Percentiles rank a stretch among this genome's conserved stretches.
Conservation (phyloP, 2,888 invertebrate species). For the Acanthacorydalis orientalis region DNA sequence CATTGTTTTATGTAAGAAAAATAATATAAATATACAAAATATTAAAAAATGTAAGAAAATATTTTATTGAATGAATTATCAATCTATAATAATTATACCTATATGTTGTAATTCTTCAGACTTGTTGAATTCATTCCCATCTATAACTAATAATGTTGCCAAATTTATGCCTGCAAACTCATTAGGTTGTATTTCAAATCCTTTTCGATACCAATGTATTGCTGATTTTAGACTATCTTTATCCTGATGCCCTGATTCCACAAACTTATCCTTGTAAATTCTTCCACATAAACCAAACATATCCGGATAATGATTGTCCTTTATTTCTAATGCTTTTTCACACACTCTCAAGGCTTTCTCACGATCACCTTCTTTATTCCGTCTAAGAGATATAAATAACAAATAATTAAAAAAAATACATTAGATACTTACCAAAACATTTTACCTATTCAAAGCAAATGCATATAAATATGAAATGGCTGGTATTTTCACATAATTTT, state of each 20-base stretch:
- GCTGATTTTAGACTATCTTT: constrained; percentile 76
- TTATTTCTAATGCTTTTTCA: constrained; percentile 75
- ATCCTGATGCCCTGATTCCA: constrained; percentile 86
- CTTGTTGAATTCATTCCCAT: constrained; percentile 86
- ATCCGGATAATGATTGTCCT: constrained; percentile 92
- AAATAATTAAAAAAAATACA: constrained; percentile 1
- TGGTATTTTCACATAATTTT: constrained; percentile 75
- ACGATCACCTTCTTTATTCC: constrained; percentile 86
- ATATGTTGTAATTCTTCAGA: constrained; percentile 84
- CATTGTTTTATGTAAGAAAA: too few relatives aligned
- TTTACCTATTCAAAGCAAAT: constrained; percentile 85
- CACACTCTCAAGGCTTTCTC: constrained; percentile 88
- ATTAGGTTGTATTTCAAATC: constrained; percentile 95
- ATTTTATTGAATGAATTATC: background rate
- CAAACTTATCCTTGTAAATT: constrained; percentile 94
- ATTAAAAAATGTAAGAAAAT: background rate
- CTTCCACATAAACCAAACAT: constrained; percentile 95
- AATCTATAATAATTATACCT: constrained; percentile 30
- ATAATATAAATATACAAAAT: too few relatives aligned
- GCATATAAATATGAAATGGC: constrained; percentile 89
- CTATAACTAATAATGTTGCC: constrained; percentile 90
- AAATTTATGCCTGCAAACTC: constrained; percentile 99
- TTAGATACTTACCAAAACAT: constrained; percentile 7
- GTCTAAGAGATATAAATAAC: constrained; percentile 32
- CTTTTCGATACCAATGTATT: constrained; percentile 93